Evolutionary conservation across 2,113 vertebrate species (phyloP).

Genomic region (Sylvietta virens): DNA sequence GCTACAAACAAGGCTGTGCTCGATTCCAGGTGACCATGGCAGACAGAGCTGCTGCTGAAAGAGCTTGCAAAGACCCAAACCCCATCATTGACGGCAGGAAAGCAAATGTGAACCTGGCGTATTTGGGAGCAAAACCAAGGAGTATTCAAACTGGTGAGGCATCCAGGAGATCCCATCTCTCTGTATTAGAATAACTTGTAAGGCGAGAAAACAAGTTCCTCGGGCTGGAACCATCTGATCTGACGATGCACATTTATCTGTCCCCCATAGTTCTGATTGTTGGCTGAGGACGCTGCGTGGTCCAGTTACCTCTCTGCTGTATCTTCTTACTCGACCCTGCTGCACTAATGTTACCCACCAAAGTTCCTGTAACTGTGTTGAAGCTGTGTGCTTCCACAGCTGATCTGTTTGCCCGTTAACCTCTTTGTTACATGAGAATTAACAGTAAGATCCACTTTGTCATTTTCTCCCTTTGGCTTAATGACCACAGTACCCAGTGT

Average conservation of each 20-base stretch:
- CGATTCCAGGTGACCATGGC: constrained; percentile 90
- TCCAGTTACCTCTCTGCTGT: neutral
- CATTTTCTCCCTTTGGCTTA: neutral
- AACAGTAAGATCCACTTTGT: neutral
- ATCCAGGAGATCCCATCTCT: neutral
- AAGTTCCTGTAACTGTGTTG: neutral
- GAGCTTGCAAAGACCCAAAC: constrained; percentile 97
- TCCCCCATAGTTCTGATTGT: neutral
- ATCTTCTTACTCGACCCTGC: neutral
- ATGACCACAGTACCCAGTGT: neutral
- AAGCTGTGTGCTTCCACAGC: neutral
- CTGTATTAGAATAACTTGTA: constrained; percentile 26
- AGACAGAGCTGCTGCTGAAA: constrained; percentile 87
- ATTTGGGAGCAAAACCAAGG: constrained; percentile 94
- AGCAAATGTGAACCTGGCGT: constrained; percentile 95
- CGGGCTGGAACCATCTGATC: neutral
- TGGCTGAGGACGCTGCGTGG: rapidly evolving
- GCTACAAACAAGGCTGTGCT: constrained; percentile 30
- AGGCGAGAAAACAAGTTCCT: neutral
- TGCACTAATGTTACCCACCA: neutral
- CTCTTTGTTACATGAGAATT: neutral
- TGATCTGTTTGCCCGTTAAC: neutral
- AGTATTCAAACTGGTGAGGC: constrained; percentile 91
- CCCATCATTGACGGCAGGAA: constrained; percentile 97
- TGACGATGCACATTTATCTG: neutral